Evolutionary conservation across 2,113 vertebrate species (phyloP).

Genomic region (Oryzias celebensis): DNA sequence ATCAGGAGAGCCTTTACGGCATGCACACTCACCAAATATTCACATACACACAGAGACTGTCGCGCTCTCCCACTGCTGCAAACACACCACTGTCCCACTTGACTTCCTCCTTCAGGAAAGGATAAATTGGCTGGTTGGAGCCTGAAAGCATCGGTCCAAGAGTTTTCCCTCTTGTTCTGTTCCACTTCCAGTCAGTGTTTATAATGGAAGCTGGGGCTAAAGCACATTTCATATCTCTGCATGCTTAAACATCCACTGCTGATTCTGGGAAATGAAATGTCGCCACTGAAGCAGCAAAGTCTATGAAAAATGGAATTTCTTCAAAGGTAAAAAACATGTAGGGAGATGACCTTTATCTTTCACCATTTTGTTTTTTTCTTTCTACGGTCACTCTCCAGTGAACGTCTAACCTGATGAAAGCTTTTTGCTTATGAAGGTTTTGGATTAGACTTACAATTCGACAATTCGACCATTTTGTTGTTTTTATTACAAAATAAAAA

Average conservation of each 20-base stretch:
- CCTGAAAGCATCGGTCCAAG: conserved; percentile 19
- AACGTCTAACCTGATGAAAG: no score
- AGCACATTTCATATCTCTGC: conserved; percentile 25
- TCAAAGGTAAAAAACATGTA: conserved; percentile 9
- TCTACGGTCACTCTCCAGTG: not conserved
- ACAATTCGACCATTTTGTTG: no score
- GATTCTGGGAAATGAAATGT: conserved; percentile 37
- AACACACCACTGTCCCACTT: conserved; percentile 21
- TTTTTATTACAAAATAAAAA: no score
- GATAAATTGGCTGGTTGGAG: conserved; percentile 41
- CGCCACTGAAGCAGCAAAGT: conserved; percentile 24
- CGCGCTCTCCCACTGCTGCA: conserved; percentile 5
- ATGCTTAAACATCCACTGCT: conserved; percentile 18
- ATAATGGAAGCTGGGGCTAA: conserved; percentile 25
- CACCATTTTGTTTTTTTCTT: conserved; percentile 1
- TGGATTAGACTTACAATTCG: no score
- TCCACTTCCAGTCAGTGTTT: conserved; percentile 41
- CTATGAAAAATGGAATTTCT: conserved; percentile 28
- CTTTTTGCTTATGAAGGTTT: no score
- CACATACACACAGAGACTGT: not conserved
- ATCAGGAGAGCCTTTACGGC: conserved; percentile 11
- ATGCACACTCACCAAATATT: not conserved
- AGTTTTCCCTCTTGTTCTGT: conserved; percentile 50
- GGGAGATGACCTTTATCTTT: conserved; percentile 20
- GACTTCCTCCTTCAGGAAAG: conserved; percentile 37